phyloP scores from a whole-genome alignment of 2,888 invertebrate genomes.

The Stenchaetothrips biformis region DNA sequence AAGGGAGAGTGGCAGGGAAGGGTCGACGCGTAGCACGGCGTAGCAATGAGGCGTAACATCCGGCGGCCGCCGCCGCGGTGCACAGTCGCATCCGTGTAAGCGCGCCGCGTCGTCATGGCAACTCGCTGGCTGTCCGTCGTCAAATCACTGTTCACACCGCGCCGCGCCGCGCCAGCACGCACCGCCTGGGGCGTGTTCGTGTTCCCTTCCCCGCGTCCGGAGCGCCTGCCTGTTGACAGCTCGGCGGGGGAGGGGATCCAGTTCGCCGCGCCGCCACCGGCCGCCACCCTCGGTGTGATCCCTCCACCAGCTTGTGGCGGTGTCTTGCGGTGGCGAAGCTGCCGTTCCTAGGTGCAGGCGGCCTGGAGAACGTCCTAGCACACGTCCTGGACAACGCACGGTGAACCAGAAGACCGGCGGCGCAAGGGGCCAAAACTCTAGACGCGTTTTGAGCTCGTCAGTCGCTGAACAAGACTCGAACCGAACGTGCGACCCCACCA shows the following conservation, averaged over 20 bases:
- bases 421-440: too few relatives aligned
- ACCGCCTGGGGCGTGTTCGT: neutral
- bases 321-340: neutral
- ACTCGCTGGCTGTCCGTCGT: neutral
- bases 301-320: neutral
- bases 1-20: too few relatives aligned
- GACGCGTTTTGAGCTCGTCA: too few relatives aligned
- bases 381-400: too few relatives aligned
- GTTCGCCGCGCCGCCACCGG: neutral
- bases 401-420: too few relatives aligned
- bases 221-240: slow-evolving; percentile 9
- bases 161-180: neutral
- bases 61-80: neutral
- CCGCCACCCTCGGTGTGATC: neutral
- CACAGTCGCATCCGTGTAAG: neutral
- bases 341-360: neutral
- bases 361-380: neutral
- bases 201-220: neutral
- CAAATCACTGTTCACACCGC: slow-evolving; percentile 3
- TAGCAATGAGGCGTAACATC: neutral
- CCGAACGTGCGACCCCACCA: too few relatives aligned
- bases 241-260: neutral
- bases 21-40: too few relatives aligned
- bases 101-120: neutral
- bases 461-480: too few relatives aligned